Percentiles rank a stretch among this genome's conserved stretches.
Evolutionary conservation across 30 jellyfish, hydroid and myxozoan species (phyloP).

Genomic region (Phacellophora camtschatica): DNA sequence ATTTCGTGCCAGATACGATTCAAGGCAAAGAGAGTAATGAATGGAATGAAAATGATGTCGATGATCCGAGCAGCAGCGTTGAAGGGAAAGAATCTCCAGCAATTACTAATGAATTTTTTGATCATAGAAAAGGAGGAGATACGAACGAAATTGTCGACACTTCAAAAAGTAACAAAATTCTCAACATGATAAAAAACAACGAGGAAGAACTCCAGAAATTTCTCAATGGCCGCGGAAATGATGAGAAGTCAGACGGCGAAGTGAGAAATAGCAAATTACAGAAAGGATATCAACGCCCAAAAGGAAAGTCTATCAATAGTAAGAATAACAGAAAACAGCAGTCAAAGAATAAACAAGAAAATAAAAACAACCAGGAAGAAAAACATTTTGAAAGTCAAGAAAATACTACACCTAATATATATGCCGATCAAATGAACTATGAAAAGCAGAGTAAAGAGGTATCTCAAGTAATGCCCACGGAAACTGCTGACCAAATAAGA

Average conservation of each 20-base stretch:
- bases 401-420: constrained; percentile 25
- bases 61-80: too few relatives aligned
- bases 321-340: not conserved
- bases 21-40: constrained; percentile 55
- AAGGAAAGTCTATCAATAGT: not conserved
- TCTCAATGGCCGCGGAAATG: not conserved
- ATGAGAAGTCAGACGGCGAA: not conserved
- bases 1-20: constrained; percentile 31
- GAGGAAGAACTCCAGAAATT: constrained; percentile 25
- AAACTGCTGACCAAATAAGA: constrained; percentile 38
- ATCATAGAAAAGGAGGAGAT: constrained; percentile 12
- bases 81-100: constrained; percentile 8
- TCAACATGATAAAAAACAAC: constrained; percentile 22
- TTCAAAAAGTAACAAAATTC: constrained; percentile 25
- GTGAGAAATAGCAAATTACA: not conserved
- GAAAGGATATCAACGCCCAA: not conserved
- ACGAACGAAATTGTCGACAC: constrained; percentile 1
- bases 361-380: not conserved
- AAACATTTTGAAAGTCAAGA: not conserved
- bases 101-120: not conserved
- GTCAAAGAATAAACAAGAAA: not conserved
- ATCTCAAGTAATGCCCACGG: constrained; percentile 60
- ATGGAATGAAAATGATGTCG: constrained; percentile 27
- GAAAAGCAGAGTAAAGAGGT: constrained; percentile 55
- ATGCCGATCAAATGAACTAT: constrained; percentile 44